These are phyloP conservation scores for Archaeoteleia sp. DNA, from an alignment of 2,888 invertebrate species.

Conservation along the genomic window DNA sequence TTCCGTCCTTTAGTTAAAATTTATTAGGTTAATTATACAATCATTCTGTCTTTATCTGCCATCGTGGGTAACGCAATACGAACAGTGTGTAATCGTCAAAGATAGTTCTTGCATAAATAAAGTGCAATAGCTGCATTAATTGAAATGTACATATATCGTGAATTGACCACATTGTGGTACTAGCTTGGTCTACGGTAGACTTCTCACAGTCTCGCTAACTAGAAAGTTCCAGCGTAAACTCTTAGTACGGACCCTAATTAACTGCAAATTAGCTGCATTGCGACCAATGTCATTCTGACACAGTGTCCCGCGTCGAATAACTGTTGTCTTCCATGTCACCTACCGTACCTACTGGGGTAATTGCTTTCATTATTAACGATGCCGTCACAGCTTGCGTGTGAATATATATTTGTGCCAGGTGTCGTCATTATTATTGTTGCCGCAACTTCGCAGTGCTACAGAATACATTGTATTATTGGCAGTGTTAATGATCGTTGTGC, in stretches of 20 bases:
- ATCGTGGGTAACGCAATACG: too few species aligned
- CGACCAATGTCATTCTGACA: constrained; percentile 43
- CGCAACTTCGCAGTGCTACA: too few species aligned
- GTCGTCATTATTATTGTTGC: too few species aligned
- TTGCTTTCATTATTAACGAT: constrained; percentile 39
- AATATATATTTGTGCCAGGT: too few species aligned
- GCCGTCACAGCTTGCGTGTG: too few species aligned
- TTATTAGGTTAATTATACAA: neutral
- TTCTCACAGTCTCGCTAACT: constrained; percentile 28
- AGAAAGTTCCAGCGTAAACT: constrained; percentile 28
- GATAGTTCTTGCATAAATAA: neutral
- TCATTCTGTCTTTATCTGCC: neutral
- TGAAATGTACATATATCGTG: constrained; percentile 4
- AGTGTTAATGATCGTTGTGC: too few species aligned
- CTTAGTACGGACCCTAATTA: constrained; percentile 61
- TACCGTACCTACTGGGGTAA: constrained; percentile 14
- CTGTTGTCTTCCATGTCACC: constrained; percentile 34
- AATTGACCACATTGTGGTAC: constrained; percentile 27
- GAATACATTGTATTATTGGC: too few species aligned
- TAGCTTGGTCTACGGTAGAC: constrained; percentile 10
- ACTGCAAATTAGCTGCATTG: constrained; percentile 64
- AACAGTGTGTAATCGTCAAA: too few species aligned
- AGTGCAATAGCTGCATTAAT: constrained; percentile 1
- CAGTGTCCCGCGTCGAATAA: constrained; percentile 28
- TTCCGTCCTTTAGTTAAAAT: neutral